phyloP scores from a whole-genome alignment of 1,140 invertebrate species.

The Eriocheir sinensis region DNA sequence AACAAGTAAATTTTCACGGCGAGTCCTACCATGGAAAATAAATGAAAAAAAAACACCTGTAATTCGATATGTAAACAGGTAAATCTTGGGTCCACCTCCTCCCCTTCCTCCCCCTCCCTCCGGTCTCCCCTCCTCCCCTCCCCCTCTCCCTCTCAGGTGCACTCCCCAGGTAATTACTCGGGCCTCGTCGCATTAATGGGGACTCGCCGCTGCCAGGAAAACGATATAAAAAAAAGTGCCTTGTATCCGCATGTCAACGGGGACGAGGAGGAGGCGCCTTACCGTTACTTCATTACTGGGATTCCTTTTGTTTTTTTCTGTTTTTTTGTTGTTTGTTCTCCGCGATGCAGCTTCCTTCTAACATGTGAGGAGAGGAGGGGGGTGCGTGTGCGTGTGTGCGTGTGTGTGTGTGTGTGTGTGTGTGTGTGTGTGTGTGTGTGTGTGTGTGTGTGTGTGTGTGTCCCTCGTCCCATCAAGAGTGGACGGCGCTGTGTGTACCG shows the following conservation, averaged over 20 bases:
- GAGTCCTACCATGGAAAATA: background rate
- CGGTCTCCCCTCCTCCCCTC: background rate
- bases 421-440: constrained; percentile 36
- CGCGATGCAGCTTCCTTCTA: background rate
- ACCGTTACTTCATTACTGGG: background rate
- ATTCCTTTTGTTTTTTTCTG: background rate
- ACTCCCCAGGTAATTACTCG: background rate
- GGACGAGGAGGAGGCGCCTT: no score
- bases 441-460: constrained; percentile 64
- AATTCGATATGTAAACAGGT: background rate
- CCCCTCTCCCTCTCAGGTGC: background rate
- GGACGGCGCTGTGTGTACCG: constrained; percentile 26
- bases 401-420: constrained; percentile 61
- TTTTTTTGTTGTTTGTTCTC: background rate
- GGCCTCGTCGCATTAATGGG: background rate
- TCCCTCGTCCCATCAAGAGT: constrained; percentile 15
- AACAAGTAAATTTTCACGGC: background rate
- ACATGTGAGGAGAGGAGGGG: no score
- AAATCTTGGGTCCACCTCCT: background rate
- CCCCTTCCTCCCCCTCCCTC: constrained; percentile 25
- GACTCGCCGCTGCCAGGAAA: background rate
- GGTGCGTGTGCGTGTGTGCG: constrained; percentile 51
- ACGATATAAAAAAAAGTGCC: background rate
- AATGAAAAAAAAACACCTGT: no score
- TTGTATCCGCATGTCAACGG: background rate